Percentiles rank a stretch among this genome's conserved stretches.
phyloP scores from a whole-genome alignment of 2,888 invertebrate genomes.

The Drosophila melanocephala region DNA sequence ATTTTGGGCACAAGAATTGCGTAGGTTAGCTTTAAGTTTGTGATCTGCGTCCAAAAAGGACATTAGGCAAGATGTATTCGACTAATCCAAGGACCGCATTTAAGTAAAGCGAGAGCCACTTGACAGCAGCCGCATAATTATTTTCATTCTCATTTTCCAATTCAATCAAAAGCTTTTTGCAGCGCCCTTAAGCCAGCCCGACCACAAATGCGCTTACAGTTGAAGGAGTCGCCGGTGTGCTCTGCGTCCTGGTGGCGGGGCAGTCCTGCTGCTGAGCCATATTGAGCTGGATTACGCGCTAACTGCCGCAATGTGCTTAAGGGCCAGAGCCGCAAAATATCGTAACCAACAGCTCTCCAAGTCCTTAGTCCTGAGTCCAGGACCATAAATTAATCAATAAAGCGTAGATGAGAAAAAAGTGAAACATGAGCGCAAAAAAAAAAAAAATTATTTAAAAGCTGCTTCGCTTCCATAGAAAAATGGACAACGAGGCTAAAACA shows the following conservation, averaged over 20 bases:
- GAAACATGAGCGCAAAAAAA: constrained; percentile 10
- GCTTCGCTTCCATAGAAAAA: constrained; percentile 9
- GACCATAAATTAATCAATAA: constrained; percentile 75
- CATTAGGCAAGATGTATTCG: constrained; percentile 10
- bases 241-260: constrained; percentile 3
- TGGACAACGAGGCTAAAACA: constrained; percentile 22
- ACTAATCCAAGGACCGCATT: constrained; percentile 25
- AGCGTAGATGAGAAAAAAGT: constrained; percentile 13
- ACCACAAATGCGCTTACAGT: constrained; percentile 52
- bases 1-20: not conserved
- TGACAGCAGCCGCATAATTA: constrained; percentile 66
- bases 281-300: constrained; percentile 78
- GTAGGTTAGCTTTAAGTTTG: constrained; percentile 37
- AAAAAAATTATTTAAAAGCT: constrained; percentile 16
- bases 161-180: constrained; percentile 68
- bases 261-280: constrained; percentile 59
- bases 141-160: constrained; percentile 72
- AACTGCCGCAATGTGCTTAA: constrained; percentile 73
- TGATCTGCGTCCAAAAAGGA: constrained; percentile 6
- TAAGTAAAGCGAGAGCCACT: constrained; percentile 51
- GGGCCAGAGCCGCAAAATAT: constrained; percentile 50
- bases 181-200: constrained; percentile 36
- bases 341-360: constrained; percentile 14
- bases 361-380: constrained; percentile 8
- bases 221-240: constrained; percentile 3